Conservation (phyloP, 30 jellyfish, hydroid and myxozoan species). For the Hydractinia echinata region DNA sequence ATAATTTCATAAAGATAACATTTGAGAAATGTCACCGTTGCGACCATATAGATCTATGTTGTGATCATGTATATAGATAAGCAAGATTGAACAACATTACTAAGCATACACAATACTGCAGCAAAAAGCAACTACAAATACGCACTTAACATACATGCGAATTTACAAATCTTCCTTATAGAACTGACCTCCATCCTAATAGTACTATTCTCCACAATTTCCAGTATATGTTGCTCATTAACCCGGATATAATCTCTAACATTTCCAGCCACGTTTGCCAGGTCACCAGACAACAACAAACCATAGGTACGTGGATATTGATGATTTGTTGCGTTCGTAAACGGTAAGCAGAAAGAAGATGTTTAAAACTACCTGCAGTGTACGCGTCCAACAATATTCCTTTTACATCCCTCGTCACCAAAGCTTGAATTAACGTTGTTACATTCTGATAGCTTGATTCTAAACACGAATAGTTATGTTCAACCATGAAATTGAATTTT, state of each 20-base stretch:
- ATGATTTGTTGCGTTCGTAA: background rate
- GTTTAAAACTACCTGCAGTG: conserved; percentile 23
- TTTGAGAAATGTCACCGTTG: too few species aligned
- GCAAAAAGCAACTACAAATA: too few species aligned
- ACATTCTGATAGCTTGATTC: too few species aligned
- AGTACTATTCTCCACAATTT: conserved; percentile 10
- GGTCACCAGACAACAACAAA: conserved; percentile 23
- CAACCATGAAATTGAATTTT: too few species aligned
- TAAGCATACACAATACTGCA: too few species aligned
- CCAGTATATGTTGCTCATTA: conserved; percentile 16
- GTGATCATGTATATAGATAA: too few species aligned
- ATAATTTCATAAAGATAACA: too few species aligned
- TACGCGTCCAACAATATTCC: conserved; percentile 34
- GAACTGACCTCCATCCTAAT: conserved; percentile 19
- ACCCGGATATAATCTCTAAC: conserved; percentile 1
- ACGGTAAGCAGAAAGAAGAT: background rate
- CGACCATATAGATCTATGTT: too few species aligned
- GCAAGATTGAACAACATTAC: too few species aligned
- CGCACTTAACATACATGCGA: too few species aligned
- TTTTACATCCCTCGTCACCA: conserved; percentile 17
- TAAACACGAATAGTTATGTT: too few species aligned
- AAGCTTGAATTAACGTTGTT: background rate
- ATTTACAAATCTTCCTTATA: too few species aligned
- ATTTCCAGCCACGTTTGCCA: conserved; percentile 10
- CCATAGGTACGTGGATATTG: conserved; percentile 28